Percentiles rank a stretch among this genome's conserved stretches.
Evolutionary conservation across 2,113 vertebrate genomes (phyloP).

Genomic region (Sorex araneus): DNA sequence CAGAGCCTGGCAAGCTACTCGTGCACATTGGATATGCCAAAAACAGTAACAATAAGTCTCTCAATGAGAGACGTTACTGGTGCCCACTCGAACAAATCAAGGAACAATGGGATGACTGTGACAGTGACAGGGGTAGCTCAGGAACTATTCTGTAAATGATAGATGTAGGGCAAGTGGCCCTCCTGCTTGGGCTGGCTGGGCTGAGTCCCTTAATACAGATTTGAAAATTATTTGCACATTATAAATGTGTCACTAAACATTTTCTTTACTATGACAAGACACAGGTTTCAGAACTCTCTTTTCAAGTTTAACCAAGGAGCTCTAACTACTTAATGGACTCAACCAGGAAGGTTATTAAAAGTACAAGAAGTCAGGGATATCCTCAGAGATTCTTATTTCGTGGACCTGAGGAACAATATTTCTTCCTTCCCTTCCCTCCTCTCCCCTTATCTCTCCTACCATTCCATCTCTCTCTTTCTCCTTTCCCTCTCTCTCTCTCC

Average conservation of each 20-base stretch:
- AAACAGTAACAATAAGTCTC: too few relatives aligned
- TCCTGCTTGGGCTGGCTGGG: not conserved
- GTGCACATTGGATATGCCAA: too few relatives aligned
- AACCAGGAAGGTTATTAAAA: not conserved
- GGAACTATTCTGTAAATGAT: not conserved
- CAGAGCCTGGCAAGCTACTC: too few relatives aligned
- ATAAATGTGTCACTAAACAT: not conserved
- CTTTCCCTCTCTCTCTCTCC: too few relatives aligned
- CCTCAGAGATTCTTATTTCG: slow-evolving; percentile 4
- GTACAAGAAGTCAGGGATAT: not conserved
- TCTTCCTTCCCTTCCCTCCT: too few relatives aligned
- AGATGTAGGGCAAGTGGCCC: not conserved
- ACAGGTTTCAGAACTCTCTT: not conserved
- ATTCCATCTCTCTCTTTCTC: too few relatives aligned
- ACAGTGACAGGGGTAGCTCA: rapidly evolving
- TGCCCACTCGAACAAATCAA: too few relatives aligned
- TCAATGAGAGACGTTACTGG: too few relatives aligned
- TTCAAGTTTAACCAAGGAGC: not conserved
- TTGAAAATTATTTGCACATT: not conserved
- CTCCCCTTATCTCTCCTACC: too few relatives aligned
- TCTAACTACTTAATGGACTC: not conserved
- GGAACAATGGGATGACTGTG: too few relatives aligned
- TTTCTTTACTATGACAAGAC: not conserved
- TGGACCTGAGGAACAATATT: not conserved
- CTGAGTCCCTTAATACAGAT: not conserved